Percentiles rank a stretch among this genome's conserved stretches.
These are phyloP conservation scores for Paguma larvata DNA, from an alignment of 2,797 vertebrate species.

Conservation along the genomic window DNA sequence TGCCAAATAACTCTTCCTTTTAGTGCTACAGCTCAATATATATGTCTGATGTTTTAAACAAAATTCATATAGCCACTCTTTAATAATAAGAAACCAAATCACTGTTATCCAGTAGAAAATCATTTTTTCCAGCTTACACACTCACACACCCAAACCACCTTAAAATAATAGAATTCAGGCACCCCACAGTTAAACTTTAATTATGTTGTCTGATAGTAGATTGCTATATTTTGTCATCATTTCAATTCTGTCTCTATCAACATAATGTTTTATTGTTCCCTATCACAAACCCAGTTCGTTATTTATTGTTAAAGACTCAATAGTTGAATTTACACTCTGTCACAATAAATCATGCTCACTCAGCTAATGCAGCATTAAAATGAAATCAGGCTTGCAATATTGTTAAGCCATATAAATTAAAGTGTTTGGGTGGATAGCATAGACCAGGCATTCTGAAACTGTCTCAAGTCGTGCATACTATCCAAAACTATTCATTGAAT, in stretches of 20 bases:
- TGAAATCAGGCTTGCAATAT: slow-evolving; percentile 69
- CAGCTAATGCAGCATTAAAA: slow-evolving; percentile 75
- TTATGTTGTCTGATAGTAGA: slow-evolving; percentile 77
- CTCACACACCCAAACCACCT: slow-evolving; percentile 50
- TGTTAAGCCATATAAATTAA: slow-evolving; percentile 68
- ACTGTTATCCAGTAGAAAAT: slow-evolving; percentile 54
- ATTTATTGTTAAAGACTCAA: slow-evolving; percentile 79
- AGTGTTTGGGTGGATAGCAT: slow-evolving; percentile 44
- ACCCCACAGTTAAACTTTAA: slow-evolving; percentile 71
- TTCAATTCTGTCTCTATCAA: slow-evolving; percentile 70
- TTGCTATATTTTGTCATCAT: slow-evolving; percentile 77
- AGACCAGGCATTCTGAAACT: slow-evolving; percentile 50
- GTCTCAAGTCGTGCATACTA: slow-evolving; percentile 44
- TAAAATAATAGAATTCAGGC: slow-evolving; percentile 75
- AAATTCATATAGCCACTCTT: slow-evolving; percentile 37
- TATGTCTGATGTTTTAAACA: slow-evolving; percentile 20
- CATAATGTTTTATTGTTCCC: slow-evolving; percentile 75
- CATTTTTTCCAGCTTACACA: slow-evolving; percentile 41
- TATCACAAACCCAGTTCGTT: slow-evolving; percentile 63
- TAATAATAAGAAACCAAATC: slow-evolving; percentile 46
- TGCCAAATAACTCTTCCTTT: slow-evolving; percentile 59
- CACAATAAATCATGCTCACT: slow-evolving; percentile 73
- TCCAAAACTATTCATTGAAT: slow-evolving; percentile 57
- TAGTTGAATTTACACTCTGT: slow-evolving; percentile 75
- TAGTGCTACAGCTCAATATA: slow-evolving; percentile 64